phyloP scores from a whole-genome alignment of 2,113 vertebrate genomes.

The Hippoglossus stenolepis region DNA sequence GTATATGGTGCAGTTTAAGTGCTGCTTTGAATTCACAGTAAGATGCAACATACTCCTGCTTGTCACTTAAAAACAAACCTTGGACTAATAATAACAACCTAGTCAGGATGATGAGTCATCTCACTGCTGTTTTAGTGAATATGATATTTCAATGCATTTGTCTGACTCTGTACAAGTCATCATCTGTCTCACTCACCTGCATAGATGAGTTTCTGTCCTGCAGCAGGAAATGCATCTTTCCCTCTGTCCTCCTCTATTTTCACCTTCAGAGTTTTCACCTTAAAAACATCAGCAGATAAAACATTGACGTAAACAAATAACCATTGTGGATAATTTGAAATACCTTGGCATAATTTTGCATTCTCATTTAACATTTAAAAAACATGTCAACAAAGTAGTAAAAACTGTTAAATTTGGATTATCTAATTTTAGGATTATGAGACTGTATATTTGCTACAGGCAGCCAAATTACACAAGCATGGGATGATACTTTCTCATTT shows the following conservation, averaged over 20 bases:
- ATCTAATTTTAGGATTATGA: too few species aligned
- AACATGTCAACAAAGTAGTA: too few species aligned
- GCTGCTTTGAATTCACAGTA: not conserved
- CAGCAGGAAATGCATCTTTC: slow-evolving; percentile 79
- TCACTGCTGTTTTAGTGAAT: not conserved
- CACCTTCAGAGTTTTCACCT: slow-evolving; percentile 82
- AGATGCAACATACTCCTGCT: not conserved
- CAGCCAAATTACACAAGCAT: too few species aligned
- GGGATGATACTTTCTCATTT: too few species aligned
- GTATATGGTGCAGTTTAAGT: not conserved
- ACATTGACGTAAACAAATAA: not conserved
- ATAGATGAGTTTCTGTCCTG: slow-evolving; percentile 85
- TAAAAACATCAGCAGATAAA: slow-evolving; percentile 28
- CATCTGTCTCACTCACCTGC: slow-evolving; percentile 73
- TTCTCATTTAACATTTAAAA: too few species aligned
- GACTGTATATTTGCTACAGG: too few species aligned
- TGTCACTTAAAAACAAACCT: not conserved
- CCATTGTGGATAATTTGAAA: too few species aligned
- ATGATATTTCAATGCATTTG: not conserved
- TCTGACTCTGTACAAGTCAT: not conserved
- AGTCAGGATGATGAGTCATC: not conserved
- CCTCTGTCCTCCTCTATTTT: slow-evolving; percentile 82
- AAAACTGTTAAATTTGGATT: too few species aligned
- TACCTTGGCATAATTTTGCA: too few species aligned
- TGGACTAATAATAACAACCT: not conserved